A percentile compares a stretch with the other conserved stretches of the same genome.
phyloP scores from a whole-genome alignment of 1,140 invertebrate genomes.

The Oncopeltus fasciatus region DNA sequence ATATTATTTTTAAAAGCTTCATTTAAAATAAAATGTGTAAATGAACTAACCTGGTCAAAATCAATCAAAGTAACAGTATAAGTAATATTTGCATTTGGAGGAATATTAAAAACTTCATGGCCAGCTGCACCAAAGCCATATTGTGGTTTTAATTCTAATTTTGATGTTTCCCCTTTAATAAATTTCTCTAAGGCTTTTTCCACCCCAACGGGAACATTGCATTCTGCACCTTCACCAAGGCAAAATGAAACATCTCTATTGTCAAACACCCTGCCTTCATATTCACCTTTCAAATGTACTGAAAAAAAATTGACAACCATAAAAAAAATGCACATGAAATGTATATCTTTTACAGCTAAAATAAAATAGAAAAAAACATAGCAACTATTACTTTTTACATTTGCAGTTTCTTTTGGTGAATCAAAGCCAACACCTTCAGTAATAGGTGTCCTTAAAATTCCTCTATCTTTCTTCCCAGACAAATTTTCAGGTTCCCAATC shows the following conservation, averaged over 20 bases:
- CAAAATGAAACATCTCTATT: conserved; percentile 64
- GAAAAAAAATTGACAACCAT: conserved; percentile 22
- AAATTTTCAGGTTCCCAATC: conserved; percentile 78
- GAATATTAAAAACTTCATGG: conserved; percentile 55
- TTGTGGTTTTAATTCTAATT: conserved; percentile 56
- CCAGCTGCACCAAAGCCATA: conserved; percentile 70
- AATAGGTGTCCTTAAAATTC: conserved; percentile 60
- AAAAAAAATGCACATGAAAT: too few relatives aligned
- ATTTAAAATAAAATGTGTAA: not conserved
- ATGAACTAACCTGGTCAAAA: conserved; percentile 49
- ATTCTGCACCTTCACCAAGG: conserved; percentile 71
- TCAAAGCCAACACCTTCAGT: conserved; percentile 47
- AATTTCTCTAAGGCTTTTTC: conserved; percentile 77
- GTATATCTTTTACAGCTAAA: too few relatives aligned
- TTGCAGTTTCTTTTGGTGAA: conserved; percentile 62
- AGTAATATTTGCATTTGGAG: conserved; percentile 59
- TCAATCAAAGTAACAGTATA: conserved; percentile 63
- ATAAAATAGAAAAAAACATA: too few relatives aligned
- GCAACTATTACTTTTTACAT: conserved; percentile 47
- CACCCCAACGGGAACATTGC: conserved; percentile 62
- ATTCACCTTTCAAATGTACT: conserved; percentile 68
- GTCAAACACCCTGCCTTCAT: conserved; percentile 49
- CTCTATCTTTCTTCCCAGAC: conserved; percentile 63
- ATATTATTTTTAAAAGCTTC: not conserved
- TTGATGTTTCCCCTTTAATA: conserved; percentile 63